These are phyloP conservation scores for Girardinichthys multiradiatus DNA, from an alignment of 2,113 vertebrate species.

Conservation along the genomic window DNA sequence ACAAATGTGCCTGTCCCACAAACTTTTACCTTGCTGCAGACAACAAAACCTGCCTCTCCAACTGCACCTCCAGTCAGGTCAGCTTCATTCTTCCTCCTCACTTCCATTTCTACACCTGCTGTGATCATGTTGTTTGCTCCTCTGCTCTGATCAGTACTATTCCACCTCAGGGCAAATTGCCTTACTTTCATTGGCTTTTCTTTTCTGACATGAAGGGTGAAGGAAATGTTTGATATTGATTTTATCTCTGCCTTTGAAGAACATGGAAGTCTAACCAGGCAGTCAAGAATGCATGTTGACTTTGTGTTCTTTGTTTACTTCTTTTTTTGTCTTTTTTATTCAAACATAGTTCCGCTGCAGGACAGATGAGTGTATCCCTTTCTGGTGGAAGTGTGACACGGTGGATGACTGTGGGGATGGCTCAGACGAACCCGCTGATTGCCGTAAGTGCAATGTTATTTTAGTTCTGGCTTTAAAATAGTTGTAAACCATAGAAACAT, in stretches of 20 bases:
- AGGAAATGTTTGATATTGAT: constrained; percentile 44
- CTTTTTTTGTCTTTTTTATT: background rate
- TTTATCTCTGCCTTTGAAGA: constrained; percentile 49
- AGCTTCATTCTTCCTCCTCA: constrained; percentile 21
- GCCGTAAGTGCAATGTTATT: constrained; percentile 86
- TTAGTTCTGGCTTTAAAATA: constrained; percentile 15
- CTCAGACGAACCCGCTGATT: constrained; percentile 94
- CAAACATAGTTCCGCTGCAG: constrained; percentile 91
- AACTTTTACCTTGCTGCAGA: constrained; percentile 97
- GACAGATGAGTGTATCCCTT: constrained; percentile 97
- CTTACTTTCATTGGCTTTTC: constrained; percentile 20
- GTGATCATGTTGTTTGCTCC: constrained; percentile 10
- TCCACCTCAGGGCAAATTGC: constrained; percentile 33
- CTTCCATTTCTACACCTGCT: background rate
- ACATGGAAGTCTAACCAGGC: constrained; percentile 8
- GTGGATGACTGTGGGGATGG: constrained; percentile 98
- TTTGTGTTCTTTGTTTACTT: background rate
- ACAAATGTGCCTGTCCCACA: constrained; percentile 95
- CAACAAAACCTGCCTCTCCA: constrained; percentile 94
- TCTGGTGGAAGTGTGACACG: constrained; percentile 99
- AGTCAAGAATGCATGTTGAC: constrained; percentile 25
- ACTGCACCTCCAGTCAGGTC: constrained; percentile 98
- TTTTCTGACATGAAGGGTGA: constrained; percentile 9
- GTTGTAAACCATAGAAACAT: background rate
- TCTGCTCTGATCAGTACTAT: constrained; percentile 17